A percentile compares a stretch with the other conserved stretches of the same genome.
Conservation (phyloP, 2,113 vertebrate genomes). For the Polyodon spathula region DNA sequence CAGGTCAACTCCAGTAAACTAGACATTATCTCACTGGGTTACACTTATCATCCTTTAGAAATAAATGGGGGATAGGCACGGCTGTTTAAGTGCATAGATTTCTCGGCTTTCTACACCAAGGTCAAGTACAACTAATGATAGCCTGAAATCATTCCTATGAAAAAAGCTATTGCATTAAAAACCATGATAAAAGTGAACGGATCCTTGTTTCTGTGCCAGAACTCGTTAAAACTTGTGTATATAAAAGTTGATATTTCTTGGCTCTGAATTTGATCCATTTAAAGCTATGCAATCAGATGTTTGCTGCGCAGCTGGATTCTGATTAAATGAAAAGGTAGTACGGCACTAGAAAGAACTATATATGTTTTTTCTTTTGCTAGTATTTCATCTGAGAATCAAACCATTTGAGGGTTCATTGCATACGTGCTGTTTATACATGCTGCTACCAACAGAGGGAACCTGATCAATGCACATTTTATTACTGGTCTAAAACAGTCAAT, state of each 20-base stretch:
- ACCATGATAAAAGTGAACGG: constrained; percentile 1
- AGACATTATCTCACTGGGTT: too few species aligned
- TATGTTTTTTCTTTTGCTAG: too few species aligned
- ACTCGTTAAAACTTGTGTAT: neutral
- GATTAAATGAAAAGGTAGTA: too few species aligned
- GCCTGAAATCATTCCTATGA: constrained; percentile 4
- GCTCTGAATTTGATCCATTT: neutral
- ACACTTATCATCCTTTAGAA: neutral
- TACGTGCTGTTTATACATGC: too few species aligned
- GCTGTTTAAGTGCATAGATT: neutral
- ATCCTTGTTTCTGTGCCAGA: neutral
- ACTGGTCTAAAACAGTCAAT: too few species aligned
- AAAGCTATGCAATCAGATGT: neutral
- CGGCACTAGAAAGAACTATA: too few species aligned
- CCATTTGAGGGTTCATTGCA: too few species aligned
- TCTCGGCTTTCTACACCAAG: neutral
- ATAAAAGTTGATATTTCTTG: neutral
- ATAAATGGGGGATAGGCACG: neutral
- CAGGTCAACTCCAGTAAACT: too few species aligned
- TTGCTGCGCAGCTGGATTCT: too few species aligned
- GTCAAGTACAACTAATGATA: neutral
- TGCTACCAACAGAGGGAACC: too few species aligned
- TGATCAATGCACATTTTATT: too few species aligned
- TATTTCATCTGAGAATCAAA: too few species aligned
- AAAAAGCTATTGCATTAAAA: constrained; percentile 2